Evolutionary conservation across 35 echinoderm and acorn worm species (phyloP), one percentile per base, ranked within the genome.

Genomic region (Eucidaris tribuloides): DNA sequence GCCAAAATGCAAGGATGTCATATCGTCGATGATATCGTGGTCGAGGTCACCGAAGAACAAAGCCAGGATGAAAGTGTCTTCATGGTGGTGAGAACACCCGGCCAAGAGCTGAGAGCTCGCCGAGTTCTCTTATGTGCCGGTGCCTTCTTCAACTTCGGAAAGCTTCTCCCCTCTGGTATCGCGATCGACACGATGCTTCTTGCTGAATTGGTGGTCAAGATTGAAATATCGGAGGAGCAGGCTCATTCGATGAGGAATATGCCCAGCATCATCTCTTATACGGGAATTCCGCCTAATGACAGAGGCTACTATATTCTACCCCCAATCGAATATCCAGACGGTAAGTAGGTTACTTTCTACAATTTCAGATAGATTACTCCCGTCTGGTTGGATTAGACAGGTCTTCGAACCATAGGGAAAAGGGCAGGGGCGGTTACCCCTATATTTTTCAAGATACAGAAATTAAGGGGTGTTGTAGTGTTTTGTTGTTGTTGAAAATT

Each of bases 1-100:
- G 84, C 84, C 49, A 25, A 28, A 11, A 22, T 28, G 3, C 44
- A 79, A 52, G 84, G 84, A 2, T 86, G 84, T 45, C 41, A 86
- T 5, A 44, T 86, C 5, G 79, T 86, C 33, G 31, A 79, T 59
- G 84, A 86, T 27, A 56, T 86, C 20, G 84, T 79, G 19, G 72
- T 76, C 5, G n/a, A 29, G n/a, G 71, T 86, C 13, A 7, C 39
- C 7, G 71, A 79, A 36, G 68, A 61, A 50, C 5, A 2, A 35
- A 24, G n/a, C n/a, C n/a, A n/a, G n/a, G n/a, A n/a, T n/a, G n/a
- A 25, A 24, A 40, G 44, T 44, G 29, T 78, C 17, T 15, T 86
- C 44, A 79, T n/a, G 29, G 32, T 79, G 84, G 3, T 45, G 38
- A 28, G 11, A 22, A 11, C 15, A 58, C 7, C 15, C 20, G 28